A percentile compares a stretch with the other conserved stretches of the same genome.
Conservation (phyloP, 2,113 vertebrate genomes). For the Hippocampus comes region DNA sequence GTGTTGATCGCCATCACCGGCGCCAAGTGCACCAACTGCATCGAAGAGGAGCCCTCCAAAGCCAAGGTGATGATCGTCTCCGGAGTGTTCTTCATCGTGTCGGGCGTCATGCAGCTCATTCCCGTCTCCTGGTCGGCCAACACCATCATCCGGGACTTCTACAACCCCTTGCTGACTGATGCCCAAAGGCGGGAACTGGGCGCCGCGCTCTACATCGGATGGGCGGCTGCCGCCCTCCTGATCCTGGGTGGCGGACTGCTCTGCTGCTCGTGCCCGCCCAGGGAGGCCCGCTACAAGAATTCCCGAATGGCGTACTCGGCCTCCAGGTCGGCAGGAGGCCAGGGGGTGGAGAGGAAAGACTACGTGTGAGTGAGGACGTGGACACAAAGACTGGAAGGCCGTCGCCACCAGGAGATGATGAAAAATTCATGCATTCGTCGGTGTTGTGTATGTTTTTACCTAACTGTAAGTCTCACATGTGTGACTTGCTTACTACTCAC, state of each 20-base stretch:
- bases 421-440: not conserved
- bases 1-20: constrained; percentile 70
- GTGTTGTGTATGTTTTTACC: not conserved
- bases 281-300: constrained; percentile 64
- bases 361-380: constrained; percentile 59
- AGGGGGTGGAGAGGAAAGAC: constrained; percentile 68
- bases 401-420: constrained; percentile 11
- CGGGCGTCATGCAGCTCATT: constrained; percentile 73
- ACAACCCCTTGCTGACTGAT: constrained; percentile 68
- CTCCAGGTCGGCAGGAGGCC: constrained; percentile 55
- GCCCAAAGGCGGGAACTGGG: constrained; percentile 72
- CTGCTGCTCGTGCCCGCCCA: constrained; percentile 73
- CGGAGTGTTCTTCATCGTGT: constrained; percentile 70
- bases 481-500: not conserved
- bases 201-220: constrained; percentile 71
- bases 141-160: constrained; percentile 75
- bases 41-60: constrained; percentile 72
- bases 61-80: constrained; percentile 74
- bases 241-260: constrained; percentile 69
- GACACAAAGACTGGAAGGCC: not conserved
- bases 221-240: constrained; percentile 67
- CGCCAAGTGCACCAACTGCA: constrained; percentile 78
- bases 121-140: constrained; percentile 74
- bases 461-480: not conserved
- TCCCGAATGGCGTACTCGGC: constrained; percentile 68